phyloP scores from a whole-genome alignment of 2,113 vertebrate species.

The Hyla sarda region DNA sequence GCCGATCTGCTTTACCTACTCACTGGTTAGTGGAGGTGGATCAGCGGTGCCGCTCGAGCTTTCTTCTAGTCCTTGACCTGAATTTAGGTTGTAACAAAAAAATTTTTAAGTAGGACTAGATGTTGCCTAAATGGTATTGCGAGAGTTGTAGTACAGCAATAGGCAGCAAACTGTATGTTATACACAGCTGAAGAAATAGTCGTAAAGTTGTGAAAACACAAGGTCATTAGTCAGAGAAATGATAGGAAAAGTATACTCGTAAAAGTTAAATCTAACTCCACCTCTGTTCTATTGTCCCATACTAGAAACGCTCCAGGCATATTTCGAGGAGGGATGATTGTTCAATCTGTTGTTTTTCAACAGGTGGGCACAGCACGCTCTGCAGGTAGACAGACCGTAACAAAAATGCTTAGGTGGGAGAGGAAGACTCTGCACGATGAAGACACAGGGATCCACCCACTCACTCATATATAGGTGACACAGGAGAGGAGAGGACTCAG shows the following conservation, averaged over 20 bases:
- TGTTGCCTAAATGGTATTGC: not conserved
- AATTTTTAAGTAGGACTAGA: too few species aligned
- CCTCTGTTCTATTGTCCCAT: slow-evolving; percentile 41
- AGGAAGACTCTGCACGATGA: slow-evolving; percentile 45
- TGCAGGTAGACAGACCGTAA: slow-evolving; percentile 18
- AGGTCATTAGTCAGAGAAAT: not conserved
- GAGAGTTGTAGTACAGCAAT: not conserved
- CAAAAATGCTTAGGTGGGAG: slow-evolving; percentile 24
- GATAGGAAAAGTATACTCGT: slow-evolving; percentile 12
- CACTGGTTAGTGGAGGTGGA: too few species aligned
- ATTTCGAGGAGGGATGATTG: slow-evolving; percentile 27
- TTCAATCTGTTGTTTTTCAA: slow-evolving; percentile 34
- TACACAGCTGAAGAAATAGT: too few species aligned
- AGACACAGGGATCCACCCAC: slow-evolving; percentile 49
- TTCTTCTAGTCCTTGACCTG: too few species aligned
- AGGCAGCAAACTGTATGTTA: too few species aligned
- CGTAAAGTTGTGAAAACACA: not conserved
- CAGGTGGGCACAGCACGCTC: slow-evolving; percentile 31
- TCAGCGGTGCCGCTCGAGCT: too few species aligned
- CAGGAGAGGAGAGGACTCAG: not conserved
- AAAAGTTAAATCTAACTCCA: slow-evolving; percentile 28
- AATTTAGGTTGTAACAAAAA: not conserved
- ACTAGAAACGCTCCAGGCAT: slow-evolving; percentile 37
- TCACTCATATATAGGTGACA: slow-evolving; percentile 46
- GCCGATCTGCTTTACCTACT: too few species aligned